These are phyloP conservation scores for Rhinatrema bivittatum DNA, from an alignment of 2,797 vertebrate species.

Conservation along the genomic window DNA sequence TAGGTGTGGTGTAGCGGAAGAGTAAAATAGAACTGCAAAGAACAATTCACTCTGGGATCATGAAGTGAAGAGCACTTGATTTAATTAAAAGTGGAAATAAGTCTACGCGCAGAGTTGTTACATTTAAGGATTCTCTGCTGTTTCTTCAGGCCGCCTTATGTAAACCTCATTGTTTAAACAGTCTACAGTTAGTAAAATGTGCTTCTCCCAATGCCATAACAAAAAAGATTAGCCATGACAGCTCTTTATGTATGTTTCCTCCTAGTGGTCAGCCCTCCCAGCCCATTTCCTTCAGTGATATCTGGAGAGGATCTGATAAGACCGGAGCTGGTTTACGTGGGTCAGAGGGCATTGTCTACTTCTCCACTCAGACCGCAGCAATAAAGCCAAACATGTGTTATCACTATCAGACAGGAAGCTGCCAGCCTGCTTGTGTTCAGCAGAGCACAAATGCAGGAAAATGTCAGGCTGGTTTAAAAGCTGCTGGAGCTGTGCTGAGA, in stretches of 20 bases:
- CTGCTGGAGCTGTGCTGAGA: slow-evolving; percentile 22
- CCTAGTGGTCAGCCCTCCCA: slow-evolving; percentile 29
- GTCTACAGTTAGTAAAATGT: slow-evolving; percentile 25
- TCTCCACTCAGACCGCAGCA: slow-evolving; percentile 39
- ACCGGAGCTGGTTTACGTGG: slow-evolving; percentile 39
- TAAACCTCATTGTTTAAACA: slow-evolving; percentile 26
- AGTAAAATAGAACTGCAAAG: not conserved
- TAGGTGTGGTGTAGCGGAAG: slow-evolving; percentile 5
- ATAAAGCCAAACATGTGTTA: slow-evolving; percentile 48
- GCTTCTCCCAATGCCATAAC: slow-evolving; percentile 38
- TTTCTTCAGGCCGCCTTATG: slow-evolving; percentile 21
- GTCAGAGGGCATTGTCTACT: slow-evolving; percentile 57
- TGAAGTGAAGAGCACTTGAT: not conserved
- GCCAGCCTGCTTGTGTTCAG: slow-evolving; percentile 32
- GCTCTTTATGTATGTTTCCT: slow-evolving; percentile 54
- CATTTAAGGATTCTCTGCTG: slow-evolving; percentile 14
- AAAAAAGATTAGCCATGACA: slow-evolving; percentile 50
- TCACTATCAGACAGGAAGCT: slow-evolving; percentile 48
- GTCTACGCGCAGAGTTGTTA: slow-evolving; percentile 2
- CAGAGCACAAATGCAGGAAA: slow-evolving; percentile 60
- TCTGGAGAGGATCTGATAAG: slow-evolving; percentile 69
- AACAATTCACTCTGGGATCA: slow-evolving; percentile 11
- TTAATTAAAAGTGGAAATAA: not conserved
- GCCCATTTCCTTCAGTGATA: slow-evolving; percentile 53
- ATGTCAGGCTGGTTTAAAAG: slow-evolving; percentile 40